Percentiles rank a stretch among this genome's conserved stretches.
phyloP scores from a whole-genome alignment of 2,797 vertebrate genomes.

The Antrozous pallidus region DNA sequence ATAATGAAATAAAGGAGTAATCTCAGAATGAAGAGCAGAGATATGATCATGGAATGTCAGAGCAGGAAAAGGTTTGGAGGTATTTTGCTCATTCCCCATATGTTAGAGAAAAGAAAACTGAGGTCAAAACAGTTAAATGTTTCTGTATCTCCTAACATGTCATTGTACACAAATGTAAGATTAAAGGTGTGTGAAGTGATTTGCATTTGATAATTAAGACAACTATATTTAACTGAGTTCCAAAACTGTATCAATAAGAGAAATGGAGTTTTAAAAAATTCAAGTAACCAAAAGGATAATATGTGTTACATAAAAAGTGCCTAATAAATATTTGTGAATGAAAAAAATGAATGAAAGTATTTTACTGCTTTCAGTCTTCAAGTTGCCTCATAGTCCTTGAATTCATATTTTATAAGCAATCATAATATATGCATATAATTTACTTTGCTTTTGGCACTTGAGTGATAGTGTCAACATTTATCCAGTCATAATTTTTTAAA shows the following conservation, averaged over 20 bases:
- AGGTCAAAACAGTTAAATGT: constrained; percentile 1
- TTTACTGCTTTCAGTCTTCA: constrained; percentile 28
- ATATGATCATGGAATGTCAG: not conserved
- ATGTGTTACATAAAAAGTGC: not conserved
- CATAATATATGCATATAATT: not conserved
- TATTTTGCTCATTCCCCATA: not conserved
- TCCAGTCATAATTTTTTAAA: constrained; percentile 7
- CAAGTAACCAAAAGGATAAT: not conserved
- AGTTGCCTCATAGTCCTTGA: not conserved
- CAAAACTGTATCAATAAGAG: constrained; percentile 2
- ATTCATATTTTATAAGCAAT: constrained; percentile 27
- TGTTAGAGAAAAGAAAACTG: constrained; percentile 36
- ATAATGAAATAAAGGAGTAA: constrained; percentile 36
- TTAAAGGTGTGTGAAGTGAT: not conserved
- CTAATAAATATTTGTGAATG: constrained; percentile 17
- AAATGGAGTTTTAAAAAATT: not conserved
- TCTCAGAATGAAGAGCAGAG: not conserved
- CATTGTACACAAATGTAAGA: not conserved
- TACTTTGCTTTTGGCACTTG: constrained; percentile 14
- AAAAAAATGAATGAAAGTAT: constrained; percentile 24
- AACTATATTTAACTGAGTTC: constrained; percentile 43
- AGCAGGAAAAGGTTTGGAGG: not conserved
- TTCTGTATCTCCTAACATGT: constrained; percentile 14
- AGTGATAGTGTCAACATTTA: constrained; percentile 26
- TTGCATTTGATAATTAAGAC: constrained; percentile 45